Percentiles rank a stretch among this genome's conserved stretches.
Evolutionary conservation across 1,140 invertebrate genomes (phyloP).

Genomic region (Eupeodes corollae): DNA sequence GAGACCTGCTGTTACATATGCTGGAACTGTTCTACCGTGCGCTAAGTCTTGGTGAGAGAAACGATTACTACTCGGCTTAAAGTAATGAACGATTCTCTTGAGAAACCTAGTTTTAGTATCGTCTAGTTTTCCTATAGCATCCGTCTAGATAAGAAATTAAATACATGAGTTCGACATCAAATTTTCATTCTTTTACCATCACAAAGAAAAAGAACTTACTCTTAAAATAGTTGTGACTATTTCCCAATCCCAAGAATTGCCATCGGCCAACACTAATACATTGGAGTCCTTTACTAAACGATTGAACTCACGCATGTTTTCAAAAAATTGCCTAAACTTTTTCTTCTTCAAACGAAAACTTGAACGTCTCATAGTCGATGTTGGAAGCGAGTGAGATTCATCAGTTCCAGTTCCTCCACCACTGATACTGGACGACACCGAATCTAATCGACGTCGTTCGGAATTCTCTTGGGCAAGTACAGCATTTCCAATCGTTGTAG

Average conservation of each 20-base stretch:
- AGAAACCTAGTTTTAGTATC: slow-evolving; percentile 68
- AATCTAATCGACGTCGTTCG: slow-evolving; percentile 25
- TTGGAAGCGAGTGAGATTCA: slow-evolving; percentile 22
- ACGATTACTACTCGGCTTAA: slow-evolving; percentile 74
- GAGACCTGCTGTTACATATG: slow-evolving; percentile 59
- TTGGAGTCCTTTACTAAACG: slow-evolving; percentile 58
- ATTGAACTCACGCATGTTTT: slow-evolving; percentile 45
- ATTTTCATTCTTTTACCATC: neutral
- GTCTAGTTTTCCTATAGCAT: slow-evolving; percentile 51
- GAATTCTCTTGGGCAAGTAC: slow-evolving; percentile 10
- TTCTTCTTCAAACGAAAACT: slow-evolving; percentile 26
- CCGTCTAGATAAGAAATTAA: slow-evolving; percentile 14
- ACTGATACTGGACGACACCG: slow-evolving; percentile 24
- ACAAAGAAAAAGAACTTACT: slow-evolving; percentile 39
- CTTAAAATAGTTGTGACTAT: slow-evolving; percentile 65
- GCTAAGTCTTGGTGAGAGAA: slow-evolving; percentile 62
- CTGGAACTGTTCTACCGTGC: slow-evolving; percentile 40
- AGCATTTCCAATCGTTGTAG: neutral
- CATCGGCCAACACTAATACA: slow-evolving; percentile 60
- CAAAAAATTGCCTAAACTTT: slow-evolving; percentile 36
- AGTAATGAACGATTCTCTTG: slow-evolving; percentile 71
- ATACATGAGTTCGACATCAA: neutral
- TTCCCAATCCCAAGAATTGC: slow-evolving; percentile 74
- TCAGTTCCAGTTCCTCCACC: slow-evolving; percentile 7
- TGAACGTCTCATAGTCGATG: slow-evolving; percentile 22